Evolutionary conservation across 2,113 vertebrate species (phyloP), one percentile per base, ranked within the genome.

Genomic region (Dascyllus trimaculatus): DNA sequence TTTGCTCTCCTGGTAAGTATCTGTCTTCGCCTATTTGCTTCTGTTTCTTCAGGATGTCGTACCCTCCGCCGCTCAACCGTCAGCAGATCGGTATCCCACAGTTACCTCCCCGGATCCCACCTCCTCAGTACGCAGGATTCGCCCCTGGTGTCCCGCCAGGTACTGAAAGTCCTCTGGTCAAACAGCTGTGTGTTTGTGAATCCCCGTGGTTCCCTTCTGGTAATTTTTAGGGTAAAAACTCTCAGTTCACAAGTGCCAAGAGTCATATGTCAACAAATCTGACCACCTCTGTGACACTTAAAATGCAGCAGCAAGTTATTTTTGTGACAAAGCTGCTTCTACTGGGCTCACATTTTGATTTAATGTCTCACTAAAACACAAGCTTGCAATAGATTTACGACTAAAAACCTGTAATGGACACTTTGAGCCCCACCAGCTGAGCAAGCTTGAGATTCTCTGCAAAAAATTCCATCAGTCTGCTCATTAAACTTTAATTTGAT

Each of bases 11-110:
- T 35, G 4, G 2, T 75, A 5, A 53, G 21, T 11, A 18, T 22
- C 14, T 24, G 35, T 14, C 75, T 7, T 51, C 64, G 84, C 68
- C 25, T 80, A 32, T 69, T 97, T 96, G 94, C 93, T 86, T 85
- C 85, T 93, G 90, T 91, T 78, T 85, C 85, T 88, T 66, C 71
- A 95, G 94, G 93, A 99, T 99, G 98, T 99, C 97, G 75, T 99
- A 97, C 62, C 97, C 97, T 88, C 97, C 97, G 88, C 97, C 98
- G 83, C 93, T 99, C 78, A 98, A 98, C 93, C 97, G 97, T 75
- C 97, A 96, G 90, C 97, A 91, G 78, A 74, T 93, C 5, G 89
- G 90, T 45, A 78, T 94, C 80, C 91, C 91, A 1, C 92, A 97
- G 0, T 93, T 99, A 58, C 97, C 98, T 18, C 97, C 98, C 0